Conservation (phyloP, 2,888 invertebrate genomes). For the Rhagophthalmus giganteus region DNA sequence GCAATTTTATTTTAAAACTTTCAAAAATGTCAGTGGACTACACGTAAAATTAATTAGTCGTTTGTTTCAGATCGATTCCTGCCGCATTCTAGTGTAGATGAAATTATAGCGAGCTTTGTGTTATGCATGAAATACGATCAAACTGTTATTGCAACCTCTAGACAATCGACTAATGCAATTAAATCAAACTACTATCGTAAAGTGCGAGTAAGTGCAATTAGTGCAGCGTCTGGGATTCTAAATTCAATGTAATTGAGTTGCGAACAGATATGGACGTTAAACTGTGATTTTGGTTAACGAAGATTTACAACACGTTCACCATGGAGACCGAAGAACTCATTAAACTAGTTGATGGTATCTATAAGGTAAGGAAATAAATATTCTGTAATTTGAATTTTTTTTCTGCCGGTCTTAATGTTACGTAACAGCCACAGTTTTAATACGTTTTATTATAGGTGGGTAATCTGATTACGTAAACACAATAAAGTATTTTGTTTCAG, state of each 20-base stretch:
- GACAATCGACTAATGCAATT: too few species aligned
- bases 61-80: too few species aligned
- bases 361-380: conserved; percentile 68
- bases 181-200: conserved; percentile 17
- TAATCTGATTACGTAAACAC: too few species aligned
- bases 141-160: too few species aligned
- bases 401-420: background rate
- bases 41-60: too few species aligned
- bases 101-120: too few species aligned
- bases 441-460: background rate
- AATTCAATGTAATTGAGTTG: conserved; percentile 20
- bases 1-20: too few species aligned
- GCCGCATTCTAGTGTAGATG: too few species aligned
- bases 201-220: conserved; percentile 22
- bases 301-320: conserved; percentile 22
- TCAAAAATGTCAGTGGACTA: too few species aligned
- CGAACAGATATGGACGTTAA: conserved; percentile 41
- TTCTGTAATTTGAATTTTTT: background rate
- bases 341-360: conserved; percentile 87
- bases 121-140: too few species aligned
- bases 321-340: conserved; percentile 90
- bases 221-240: conserved; percentile 18
- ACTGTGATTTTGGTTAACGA: conserved; percentile 38
- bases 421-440: background rate
- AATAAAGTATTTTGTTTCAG: too few species aligned